Evolutionary conservation across 2,888 invertebrate species (phyloP).

Genomic region (Drosophila setosimentum): DNA sequence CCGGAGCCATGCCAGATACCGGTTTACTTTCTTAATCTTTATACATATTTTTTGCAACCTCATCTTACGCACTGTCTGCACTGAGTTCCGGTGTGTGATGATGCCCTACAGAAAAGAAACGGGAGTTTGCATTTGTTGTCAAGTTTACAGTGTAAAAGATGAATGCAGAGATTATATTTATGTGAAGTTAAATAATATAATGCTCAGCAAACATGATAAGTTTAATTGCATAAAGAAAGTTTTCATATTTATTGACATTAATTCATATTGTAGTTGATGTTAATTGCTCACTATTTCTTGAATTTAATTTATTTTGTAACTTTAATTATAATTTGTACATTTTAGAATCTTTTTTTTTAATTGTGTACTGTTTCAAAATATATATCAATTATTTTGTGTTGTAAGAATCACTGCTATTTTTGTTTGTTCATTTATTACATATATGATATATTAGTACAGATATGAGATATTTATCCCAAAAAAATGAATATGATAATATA

Average conservation of each 20-base stretch:
- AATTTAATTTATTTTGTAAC: not conserved
- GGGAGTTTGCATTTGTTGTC: not conserved
- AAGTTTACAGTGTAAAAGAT: not conserved
- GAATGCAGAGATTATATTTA: not conserved
- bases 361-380: not conserved
- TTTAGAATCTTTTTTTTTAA: not conserved
- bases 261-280: not conserved
- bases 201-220: not conserved
- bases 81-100: constrained; percentile 22
- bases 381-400: not conserved
- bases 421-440: not conserved
- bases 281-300: not conserved
- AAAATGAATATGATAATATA: not conserved
- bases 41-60: constrained; percentile 73
- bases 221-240: not conserved
- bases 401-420: not conserved
- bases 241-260: not conserved
- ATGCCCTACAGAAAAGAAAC: constrained; percentile 6
- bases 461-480: not conserved
- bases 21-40: constrained; percentile 78
- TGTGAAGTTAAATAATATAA: not conserved
- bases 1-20: constrained; percentile 66
- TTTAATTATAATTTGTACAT: not conserved
- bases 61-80: constrained; percentile 52
- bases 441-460: not conserved